These are phyloP conservation scores for Syndactyla subalaris DNA, from an alignment of 2,797 vertebrate species.

Conservation along the genomic window DNA sequence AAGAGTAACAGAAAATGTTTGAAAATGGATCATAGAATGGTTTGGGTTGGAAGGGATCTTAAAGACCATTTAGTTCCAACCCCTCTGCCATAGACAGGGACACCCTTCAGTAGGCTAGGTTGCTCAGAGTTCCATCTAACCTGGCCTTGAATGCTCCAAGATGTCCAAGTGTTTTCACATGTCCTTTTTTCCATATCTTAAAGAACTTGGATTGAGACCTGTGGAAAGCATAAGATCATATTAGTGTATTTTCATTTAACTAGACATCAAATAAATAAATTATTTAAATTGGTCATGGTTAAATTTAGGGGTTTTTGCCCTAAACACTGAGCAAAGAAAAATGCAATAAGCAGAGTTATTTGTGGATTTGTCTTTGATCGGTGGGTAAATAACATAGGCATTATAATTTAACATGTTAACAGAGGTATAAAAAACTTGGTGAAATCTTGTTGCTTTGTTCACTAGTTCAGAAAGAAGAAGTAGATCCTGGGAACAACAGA, in stretches of 20 bases:
- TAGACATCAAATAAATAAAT: neutral
- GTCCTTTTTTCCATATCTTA: neutral
- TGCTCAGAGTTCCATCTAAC: neutral
- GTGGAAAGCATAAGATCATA: neutral
- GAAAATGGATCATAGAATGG: neutral
- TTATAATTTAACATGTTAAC: neutral
- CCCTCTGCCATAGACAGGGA: neutral
- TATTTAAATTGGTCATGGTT: neutral
- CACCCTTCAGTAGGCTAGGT: neutral
- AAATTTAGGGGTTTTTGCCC: neutral
- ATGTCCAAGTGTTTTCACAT: neutral
- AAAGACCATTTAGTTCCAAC: neutral
- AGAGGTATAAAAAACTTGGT: neutral
- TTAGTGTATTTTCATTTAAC: neutral
- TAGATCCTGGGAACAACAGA: neutral
- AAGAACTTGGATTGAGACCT: neutral
- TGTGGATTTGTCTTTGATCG: neutral
- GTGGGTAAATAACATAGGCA: neutral
- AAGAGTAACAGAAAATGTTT: neutral
- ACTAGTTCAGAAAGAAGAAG: neutral
- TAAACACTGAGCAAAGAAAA: neutral
- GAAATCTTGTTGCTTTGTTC: neutral
- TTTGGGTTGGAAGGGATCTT: neutral
- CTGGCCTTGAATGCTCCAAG: neutral
- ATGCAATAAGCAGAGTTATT: neutral